Evolutionary conservation across 2,797 vertebrate genomes (phyloP).

Genomic region (Galago senegalensis): DNA sequence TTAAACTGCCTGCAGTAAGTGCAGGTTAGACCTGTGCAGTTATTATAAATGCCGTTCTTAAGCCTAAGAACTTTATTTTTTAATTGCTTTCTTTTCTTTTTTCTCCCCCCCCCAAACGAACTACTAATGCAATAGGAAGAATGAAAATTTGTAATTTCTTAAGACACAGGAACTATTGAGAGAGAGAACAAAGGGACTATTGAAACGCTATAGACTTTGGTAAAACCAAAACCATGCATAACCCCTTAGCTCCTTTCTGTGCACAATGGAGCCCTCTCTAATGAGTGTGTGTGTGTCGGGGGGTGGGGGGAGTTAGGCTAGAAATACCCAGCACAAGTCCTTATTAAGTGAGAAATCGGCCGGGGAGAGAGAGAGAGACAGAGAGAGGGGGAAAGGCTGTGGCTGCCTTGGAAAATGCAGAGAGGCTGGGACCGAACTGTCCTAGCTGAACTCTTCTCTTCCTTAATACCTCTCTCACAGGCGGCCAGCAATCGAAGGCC

Average conservation of each 20-base stretch:
- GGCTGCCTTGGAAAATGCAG: background rate
- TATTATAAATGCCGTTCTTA: constrained; percentile 87
- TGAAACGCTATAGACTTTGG: constrained; percentile 84
- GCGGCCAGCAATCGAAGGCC: background rate
- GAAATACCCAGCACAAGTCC: background rate
- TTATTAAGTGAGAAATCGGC: constrained; percentile 43
- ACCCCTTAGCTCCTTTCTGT: constrained; percentile 57
- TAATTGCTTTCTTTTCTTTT: constrained; percentile 85
- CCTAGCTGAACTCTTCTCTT: constrained; percentile 13
- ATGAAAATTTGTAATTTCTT: constrained; percentile 82
- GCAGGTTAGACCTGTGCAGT: constrained; percentile 87
- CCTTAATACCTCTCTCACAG: background rate
- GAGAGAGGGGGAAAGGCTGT: background rate
- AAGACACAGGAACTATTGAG: constrained; percentile 82
- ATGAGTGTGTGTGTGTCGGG: constrained; percentile 18
- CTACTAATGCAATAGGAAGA: constrained; percentile 83
- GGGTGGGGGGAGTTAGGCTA: background rate
- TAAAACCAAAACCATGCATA: constrained; percentile 69
- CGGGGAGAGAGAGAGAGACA: background rate
- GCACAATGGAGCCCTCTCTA: constrained; percentile 78
- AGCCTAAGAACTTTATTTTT: constrained; percentile 84
- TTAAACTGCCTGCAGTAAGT: constrained; percentile 86
- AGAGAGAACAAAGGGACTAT: constrained; percentile 84
- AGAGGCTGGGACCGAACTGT: background rate
- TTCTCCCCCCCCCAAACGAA: constrained; percentile 27